Conservation (phyloP, 1,140 invertebrate species). For the Scaptomyza montana region DNA sequence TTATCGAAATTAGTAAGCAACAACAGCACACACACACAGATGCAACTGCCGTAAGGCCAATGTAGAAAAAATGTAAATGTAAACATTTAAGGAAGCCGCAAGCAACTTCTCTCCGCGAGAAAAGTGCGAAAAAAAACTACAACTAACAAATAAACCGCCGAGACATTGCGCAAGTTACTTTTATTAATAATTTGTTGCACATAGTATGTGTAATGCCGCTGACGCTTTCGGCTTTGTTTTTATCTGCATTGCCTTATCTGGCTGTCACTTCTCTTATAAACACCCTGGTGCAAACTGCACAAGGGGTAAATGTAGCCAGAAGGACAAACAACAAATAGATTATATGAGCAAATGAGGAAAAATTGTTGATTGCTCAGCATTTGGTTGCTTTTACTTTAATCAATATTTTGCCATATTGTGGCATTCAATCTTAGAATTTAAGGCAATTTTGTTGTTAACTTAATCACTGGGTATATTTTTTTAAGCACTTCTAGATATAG, state of each 20-base stretch:
- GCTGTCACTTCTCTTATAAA: constrained; percentile 40
- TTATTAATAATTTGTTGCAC: constrained; percentile 57
- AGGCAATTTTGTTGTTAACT: not conserved
- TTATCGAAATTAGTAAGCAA: constrained; percentile 75
- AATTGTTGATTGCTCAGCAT: not conserved
- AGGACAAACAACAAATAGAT: not conserved
- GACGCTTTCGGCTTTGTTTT: constrained; percentile 62
- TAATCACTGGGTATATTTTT: constrained; percentile 12
- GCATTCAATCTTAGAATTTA: not conserved
- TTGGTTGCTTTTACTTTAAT: not conserved
- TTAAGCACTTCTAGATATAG: constrained; percentile 9
- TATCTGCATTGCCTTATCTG: constrained; percentile 70
- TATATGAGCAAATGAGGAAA: too few species aligned
- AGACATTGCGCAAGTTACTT: constrained; percentile 46
- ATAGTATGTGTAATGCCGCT: constrained; percentile 28
- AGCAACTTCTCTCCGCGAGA: not conserved
- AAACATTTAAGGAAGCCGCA: constrained; percentile 59
- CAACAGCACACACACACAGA: constrained; percentile 16
- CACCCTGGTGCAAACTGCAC: constrained; percentile 11
- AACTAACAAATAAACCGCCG: constrained; percentile 15
- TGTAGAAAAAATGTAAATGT: constrained; percentile 72
- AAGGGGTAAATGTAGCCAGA: constrained; percentile 7
- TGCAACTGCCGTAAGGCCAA: constrained; percentile 56
- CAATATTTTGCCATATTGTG: not conserved
- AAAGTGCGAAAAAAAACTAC: constrained; percentile 50